Base-by-base conservation (phyloP, 2,797 vertebrate genomes). In the Buceros bicornis region DNA sequence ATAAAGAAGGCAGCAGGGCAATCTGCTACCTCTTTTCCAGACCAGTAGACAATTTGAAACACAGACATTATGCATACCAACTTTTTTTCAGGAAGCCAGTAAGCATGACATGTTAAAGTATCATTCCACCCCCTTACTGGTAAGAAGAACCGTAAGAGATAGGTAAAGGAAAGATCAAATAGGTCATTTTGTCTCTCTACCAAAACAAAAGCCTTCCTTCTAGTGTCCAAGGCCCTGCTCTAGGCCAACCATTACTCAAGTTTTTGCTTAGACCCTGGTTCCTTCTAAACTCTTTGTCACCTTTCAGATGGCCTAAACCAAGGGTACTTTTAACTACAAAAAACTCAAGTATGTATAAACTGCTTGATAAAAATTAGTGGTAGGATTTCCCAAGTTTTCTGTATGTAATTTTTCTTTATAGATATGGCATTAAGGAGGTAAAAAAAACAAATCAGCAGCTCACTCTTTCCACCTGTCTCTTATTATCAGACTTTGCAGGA, bases 391-490 rank as follows among this genome's bases (percentile, higher is more conserved):
- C 11, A 26, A 25, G 19, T 79, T 73, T 82, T 84, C 25, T 58
- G 9, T n/a, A 16, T 28, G 10, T 29, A 65, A n/a, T 20, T 51
- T 85, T 87, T 78, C 22, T 31, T 78, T 57, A n/a, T 26, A 33
- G 5, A 35, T 47, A 54, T 5, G 11, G 4, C 24, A 62, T 58
- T 62, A 76, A 51, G 1, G 3, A 80, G 12, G 31, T 56, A 18
- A 73, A 71, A 35, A 81, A 73, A 88, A 6, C 6, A 47, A 77
- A 76, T 21, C 47, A 69, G 5, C 28, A 33, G 13, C 26, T 82
- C 22, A 28, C 16, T 7, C 4, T 31, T 42, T 16, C 10, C 11
- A 2, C 0, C 2, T 35, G 7, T 35, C 8, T 72, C 10, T 47
- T 70, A 53, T 76, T 82, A 50, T 80, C 43, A 51, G 62, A 53